phyloP scores from a whole-genome alignment of 2,888 invertebrate genomes.

The Branchipolynoe longqiensis region DNA sequence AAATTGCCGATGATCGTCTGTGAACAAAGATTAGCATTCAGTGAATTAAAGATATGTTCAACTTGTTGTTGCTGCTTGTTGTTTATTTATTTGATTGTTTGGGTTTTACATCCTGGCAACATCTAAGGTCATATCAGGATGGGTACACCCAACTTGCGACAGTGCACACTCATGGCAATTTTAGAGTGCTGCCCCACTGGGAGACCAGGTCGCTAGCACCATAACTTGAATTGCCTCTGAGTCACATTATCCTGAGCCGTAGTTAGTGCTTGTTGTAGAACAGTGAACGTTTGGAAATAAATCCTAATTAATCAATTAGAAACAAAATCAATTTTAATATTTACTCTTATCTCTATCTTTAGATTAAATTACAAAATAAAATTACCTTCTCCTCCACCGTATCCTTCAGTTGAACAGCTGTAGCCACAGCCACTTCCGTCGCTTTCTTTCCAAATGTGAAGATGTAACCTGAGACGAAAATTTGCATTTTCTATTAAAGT shows the following conservation, averaged over 20 bases:
- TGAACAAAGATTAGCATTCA: background rate
- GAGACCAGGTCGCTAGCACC: too few relatives aligned
- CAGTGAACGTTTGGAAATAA: background rate
- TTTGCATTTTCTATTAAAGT: background rate
- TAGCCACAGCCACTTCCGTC: conserved; percentile 93
- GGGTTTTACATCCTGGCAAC: too few relatives aligned
- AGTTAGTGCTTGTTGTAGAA: too few relatives aligned
- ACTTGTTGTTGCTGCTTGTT: too few relatives aligned
- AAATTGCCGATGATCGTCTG: conserved; percentile 97
- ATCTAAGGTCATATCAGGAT: too few relatives aligned
- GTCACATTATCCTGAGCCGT: too few relatives aligned
- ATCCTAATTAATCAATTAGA: background rate
- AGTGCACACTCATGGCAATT: too few relatives aligned
- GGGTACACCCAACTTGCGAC: too few relatives aligned
- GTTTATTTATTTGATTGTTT: too few relatives aligned
- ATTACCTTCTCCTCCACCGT: conserved; percentile 92
- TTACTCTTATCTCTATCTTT: background rate
- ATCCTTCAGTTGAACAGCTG: conserved; percentile 95
- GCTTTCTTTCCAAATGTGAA: conserved; percentile 68
- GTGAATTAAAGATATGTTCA: too few relatives aligned
- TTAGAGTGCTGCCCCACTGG: too few relatives aligned
- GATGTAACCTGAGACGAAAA: conserved; percentile 63
- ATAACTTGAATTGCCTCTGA: too few relatives aligned
- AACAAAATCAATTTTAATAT: background rate
- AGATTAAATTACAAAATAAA: background rate